Conservation (phyloP, 2,888 invertebrate genomes). For the Ephialtes manifestator region DNA sequence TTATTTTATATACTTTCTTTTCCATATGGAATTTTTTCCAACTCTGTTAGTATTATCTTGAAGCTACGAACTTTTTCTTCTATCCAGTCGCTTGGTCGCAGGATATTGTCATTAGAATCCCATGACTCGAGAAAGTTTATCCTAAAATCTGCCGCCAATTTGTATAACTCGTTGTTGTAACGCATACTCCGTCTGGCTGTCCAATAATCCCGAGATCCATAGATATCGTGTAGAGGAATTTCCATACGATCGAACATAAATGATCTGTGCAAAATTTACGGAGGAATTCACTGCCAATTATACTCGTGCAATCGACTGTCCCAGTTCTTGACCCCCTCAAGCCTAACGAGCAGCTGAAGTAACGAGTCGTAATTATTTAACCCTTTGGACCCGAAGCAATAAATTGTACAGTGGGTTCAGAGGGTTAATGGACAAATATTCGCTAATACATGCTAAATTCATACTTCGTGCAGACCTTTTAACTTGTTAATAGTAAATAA, state of each 20-base stretch:
- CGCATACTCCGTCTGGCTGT: slow-evolving; percentile 95
- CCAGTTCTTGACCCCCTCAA: background rate
- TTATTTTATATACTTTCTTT: too few relatives aligned
- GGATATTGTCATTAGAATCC: slow-evolving; percentile 88
- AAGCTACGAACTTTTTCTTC: slow-evolving; percentile 86
- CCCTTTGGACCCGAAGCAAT: background rate
- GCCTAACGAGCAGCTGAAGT: background rate
- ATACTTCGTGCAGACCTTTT: background rate
- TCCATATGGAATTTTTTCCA: background rate
- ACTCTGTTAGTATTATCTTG: background rate
- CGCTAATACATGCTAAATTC: slow-evolving; percentile 4
- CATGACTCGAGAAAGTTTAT: slow-evolving; percentile 88
- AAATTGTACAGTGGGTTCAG: background rate
- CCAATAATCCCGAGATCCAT: slow-evolving; percentile 95
- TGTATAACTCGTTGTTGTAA: slow-evolving; percentile 90
- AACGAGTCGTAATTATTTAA: background rate
- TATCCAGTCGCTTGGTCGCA: slow-evolving; percentile 89
- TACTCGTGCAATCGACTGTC: background rate
- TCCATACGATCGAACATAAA: slow-evolving; percentile 94
- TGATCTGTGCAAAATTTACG: slow-evolving; percentile 85
- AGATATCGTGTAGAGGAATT: slow-evolving; percentile 94
- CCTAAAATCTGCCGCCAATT: slow-evolving; percentile 91
- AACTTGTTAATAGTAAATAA: background rate
- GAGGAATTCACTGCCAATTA: background rate
- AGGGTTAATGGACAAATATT: background rate